Evolutionary conservation across 2,888 invertebrate species (phyloP).

Genomic region (Steinernema hermaphroditum): DNA sequence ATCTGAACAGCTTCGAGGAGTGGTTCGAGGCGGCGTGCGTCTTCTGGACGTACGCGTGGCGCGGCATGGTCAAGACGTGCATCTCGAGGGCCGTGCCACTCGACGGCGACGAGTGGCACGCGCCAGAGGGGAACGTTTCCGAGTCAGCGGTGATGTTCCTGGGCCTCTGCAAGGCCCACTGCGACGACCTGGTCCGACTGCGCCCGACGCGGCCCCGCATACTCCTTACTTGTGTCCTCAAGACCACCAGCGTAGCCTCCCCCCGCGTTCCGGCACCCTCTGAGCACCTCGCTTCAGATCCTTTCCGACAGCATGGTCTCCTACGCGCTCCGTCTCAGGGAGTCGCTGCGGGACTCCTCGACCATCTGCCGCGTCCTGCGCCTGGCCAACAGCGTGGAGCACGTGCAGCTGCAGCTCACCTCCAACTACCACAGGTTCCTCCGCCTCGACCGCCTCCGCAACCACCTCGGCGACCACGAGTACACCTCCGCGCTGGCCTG

Average conservation of each 20-base stretch:
- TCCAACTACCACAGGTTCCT: constrained; percentile 12
- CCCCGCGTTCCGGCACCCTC: not conserved
- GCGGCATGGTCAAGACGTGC: constrained; percentile 38
- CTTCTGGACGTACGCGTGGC: constrained; percentile 45
- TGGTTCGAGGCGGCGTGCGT: constrained; percentile 42
- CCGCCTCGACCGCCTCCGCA: not conserved
- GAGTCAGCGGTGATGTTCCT: constrained; percentile 43
- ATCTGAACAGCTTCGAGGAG: constrained; percentile 36
- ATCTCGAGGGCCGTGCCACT: constrained; percentile 3
- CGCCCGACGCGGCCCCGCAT: constrained; percentile 36
- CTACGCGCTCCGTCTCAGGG: constrained; percentile 33
- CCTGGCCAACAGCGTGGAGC: constrained; percentile 20
- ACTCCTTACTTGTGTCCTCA: constrained; percentile 39
- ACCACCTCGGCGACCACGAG: constrained; percentile 24
- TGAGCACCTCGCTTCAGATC: constrained; percentile 39
- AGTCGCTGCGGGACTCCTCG: not conserved
- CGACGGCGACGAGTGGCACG: not conserved
- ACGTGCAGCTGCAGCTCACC: constrained; percentile 20
- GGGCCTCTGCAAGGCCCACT: constrained; percentile 50
- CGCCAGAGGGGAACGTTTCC: constrained; percentile 4
- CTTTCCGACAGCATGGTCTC: constrained; percentile 39
- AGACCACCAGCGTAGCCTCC: constrained; percentile 40
- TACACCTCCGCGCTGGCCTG: not conserved
- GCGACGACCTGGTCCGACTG: constrained; percentile 44
- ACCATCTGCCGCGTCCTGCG: not conserved